A percentile compares a stretch with the other conserved stretches of the same genome.
These are phyloP conservation scores for Porites rus DNA, from an alignment of 92 coral and sea anemone species.

Conservation along the genomic window DNA sequence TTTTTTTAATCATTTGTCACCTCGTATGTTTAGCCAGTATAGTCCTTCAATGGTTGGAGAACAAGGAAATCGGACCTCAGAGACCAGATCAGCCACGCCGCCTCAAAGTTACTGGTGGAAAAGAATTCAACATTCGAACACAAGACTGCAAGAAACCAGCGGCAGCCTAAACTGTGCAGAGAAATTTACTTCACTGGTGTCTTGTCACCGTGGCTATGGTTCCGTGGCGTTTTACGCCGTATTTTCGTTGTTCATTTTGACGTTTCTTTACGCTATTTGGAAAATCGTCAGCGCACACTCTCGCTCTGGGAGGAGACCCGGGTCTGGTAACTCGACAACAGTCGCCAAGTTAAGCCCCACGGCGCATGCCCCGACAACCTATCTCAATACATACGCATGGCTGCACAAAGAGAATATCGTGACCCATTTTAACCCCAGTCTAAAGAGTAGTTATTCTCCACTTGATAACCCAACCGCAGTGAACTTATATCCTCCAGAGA, in stretches of 20 bases:
- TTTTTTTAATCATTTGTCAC: too few species aligned
- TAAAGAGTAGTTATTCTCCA: neutral
- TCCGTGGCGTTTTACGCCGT: conserved; percentile 94
- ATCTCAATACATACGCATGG: conserved; percentile 24
- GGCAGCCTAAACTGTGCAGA: conserved; percentile 76
- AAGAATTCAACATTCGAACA: conserved; percentile 41
- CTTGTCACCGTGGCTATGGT: conserved; percentile 92
- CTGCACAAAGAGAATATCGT: conserved; percentile 12
- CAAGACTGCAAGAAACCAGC: conserved; percentile 43
- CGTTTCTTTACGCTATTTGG: conserved; percentile 89
- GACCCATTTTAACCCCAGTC: conserved; percentile 10
- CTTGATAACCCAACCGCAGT: conserved; percentile 10
- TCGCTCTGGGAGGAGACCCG: conserved; percentile 86
- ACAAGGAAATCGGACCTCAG: conserved; percentile 29
- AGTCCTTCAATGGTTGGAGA: conserved; percentile 40
- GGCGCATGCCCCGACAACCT: conserved; percentile 54
- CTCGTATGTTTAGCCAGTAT: neutral
- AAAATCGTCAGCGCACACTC: conserved; percentile 95
- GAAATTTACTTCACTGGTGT: conserved; percentile 78
- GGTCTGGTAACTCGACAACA: conserved; percentile 56
- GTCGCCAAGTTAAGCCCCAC: conserved; percentile 75
- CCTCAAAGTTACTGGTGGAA: conserved; percentile 68
- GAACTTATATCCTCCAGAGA: conserved; percentile 12
- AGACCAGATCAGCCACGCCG: conserved; percentile 17
- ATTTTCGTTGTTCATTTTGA: conserved; percentile 77